Percentiles rank a stretch among this genome's conserved stretches.
phyloP scores from a whole-genome alignment of 2,113 vertebrate species.

The Hipposideros armiger region DNA sequence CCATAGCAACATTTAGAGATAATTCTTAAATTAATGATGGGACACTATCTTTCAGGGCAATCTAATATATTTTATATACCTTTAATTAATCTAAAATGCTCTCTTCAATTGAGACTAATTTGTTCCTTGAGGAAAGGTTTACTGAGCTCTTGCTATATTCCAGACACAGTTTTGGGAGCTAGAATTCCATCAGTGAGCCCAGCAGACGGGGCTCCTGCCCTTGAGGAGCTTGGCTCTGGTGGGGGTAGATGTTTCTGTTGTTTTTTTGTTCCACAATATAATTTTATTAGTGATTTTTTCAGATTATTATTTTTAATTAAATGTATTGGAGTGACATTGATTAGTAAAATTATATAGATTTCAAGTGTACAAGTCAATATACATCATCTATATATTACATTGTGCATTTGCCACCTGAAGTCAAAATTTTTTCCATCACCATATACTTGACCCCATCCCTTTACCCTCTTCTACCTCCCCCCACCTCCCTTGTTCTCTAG shows the following conservation, averaged over 20 bases:
- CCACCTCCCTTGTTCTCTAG: too few relatives aligned
- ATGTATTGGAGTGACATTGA: too few relatives aligned
- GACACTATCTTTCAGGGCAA: background rate
- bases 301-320: too few relatives aligned
- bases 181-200: background rate
- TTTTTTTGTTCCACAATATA: background rate
- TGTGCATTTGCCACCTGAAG: too few relatives aligned
- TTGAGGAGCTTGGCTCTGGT: background rate
- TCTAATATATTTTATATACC: background rate
- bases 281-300: too few relatives aligned
- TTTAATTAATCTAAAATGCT: slow-evolving; percentile 17
- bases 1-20: background rate
- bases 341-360: too few relatives aligned
- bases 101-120: background rate
- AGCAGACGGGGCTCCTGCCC: background rate
- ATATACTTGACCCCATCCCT: too few relatives aligned
- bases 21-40: background rate
- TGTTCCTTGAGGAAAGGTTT: background rate
- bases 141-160: background rate
- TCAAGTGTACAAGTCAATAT: too few relatives aligned
- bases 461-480: too few relatives aligned
- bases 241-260: background rate
- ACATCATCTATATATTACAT: too few relatives aligned
- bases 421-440: too few relatives aligned
- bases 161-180: background rate